Evolutionary conservation across 2,113 vertebrate species (phyloP).

Genomic region (Lutjanus erythropterus): DNA sequence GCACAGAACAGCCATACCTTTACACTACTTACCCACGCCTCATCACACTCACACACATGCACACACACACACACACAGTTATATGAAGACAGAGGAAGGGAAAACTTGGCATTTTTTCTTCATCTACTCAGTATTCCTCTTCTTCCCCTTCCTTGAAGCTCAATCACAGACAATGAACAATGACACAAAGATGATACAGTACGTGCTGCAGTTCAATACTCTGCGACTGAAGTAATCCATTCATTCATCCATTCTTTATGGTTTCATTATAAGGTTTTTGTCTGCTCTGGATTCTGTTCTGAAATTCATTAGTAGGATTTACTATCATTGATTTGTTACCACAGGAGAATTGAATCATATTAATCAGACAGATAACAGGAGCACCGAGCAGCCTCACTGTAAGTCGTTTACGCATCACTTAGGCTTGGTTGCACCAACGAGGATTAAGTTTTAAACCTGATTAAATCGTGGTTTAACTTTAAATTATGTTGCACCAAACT

Average conservation of each 20-base stretch:
- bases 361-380: slow-evolving; percentile 21
- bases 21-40: slow-evolving; percentile 60
- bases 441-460: too few relatives aligned
- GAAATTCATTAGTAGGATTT: background rate
- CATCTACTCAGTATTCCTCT: background rate
- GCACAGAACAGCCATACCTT: slow-evolving; percentile 69
- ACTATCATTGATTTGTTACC: background rate
- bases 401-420: slow-evolving; percentile 44
- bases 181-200: background rate
- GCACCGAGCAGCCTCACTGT: background rate
- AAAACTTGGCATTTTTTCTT: background rate
- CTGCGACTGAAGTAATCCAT: background rate
- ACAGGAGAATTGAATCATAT: background rate
- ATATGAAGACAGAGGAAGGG: slow-evolving; percentile 14
- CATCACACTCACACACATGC: slow-evolving; percentile 51
- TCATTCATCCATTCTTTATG: background rate
- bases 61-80: slow-evolving; percentile 3
- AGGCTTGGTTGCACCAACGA: too few relatives aligned
- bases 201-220: background rate
- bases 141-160: background rate
- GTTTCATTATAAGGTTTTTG: slow-evolving; percentile 4
- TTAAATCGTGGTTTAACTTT: too few relatives aligned
- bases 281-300: background rate
- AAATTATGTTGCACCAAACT: too few relatives aligned
- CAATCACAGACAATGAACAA: slow-evolving; percentile 9